phyloP scores from a whole-genome alignment of 2,113 vertebrate genomes.

The Piliocolobus tephrosceles region DNA sequence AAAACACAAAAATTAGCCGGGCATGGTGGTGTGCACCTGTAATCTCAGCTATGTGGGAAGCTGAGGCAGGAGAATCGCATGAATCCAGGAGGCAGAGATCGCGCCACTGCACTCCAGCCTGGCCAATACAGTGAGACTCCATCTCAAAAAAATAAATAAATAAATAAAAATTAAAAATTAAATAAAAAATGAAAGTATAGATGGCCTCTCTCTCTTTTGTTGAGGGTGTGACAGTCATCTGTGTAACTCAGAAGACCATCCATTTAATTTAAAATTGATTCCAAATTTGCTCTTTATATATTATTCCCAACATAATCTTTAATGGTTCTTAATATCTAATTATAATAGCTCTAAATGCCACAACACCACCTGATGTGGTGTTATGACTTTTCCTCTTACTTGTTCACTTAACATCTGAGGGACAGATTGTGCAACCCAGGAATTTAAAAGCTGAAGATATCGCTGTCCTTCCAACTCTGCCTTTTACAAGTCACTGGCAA shows the following conservation, averaged over 20 bases:
- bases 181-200: not conserved
- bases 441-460: constrained; percentile 70
- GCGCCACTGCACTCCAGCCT: no score
- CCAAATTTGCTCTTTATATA: constrained; percentile 80
- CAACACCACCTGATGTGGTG: constrained; percentile 40
- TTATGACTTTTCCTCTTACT: constrained; percentile 45
- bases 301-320: constrained; percentile 74
- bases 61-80: no score
- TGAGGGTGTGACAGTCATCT: not conserved
- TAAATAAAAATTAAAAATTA: no score
- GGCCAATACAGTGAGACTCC: no score
- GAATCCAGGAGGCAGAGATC: no score
- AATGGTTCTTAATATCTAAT: constrained; percentile 74
- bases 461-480: not conserved
- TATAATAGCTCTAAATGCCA: constrained; percentile 76
- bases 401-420: not conserved
- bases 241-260: constrained; percentile 80
- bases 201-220: constrained; percentile 63
- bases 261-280: constrained; percentile 80
- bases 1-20: no score
- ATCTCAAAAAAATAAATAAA: no score
- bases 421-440: constrained; percentile 16
- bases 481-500: not conserved
- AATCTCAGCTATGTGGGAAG: no score
- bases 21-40: no score